Base-by-base conservation (phyloP, 2,113 vertebrate genomes). In the Anolis sagrei region DNA sequence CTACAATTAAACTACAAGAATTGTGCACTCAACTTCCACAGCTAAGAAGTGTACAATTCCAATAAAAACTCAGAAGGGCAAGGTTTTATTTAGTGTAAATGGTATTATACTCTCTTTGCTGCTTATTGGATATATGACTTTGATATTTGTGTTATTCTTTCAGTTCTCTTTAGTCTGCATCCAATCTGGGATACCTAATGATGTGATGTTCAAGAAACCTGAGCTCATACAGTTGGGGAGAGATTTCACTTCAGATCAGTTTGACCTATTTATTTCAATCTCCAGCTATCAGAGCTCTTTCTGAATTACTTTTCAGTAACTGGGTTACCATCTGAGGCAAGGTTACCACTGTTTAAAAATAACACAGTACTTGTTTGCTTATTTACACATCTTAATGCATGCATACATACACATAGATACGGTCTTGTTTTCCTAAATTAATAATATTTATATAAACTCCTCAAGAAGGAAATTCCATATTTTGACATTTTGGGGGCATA, bases 221-320 rank as follows among this genome's bases (percentile, higher is more conserved):
- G 2, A 39, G 1, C 36, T 61, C 36, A 44, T 64, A 75, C 61
- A 58, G 18, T 76, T 75, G 14, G 27, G 49, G 39, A 21, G 25
- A 32, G 19, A 32, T 82, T 82, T 54, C n/a, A 82, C 39, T 34
- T 13, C 44, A 54, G 48, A 48, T 66, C 19, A 27, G 13, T 32
- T 27, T 68, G 21, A 66, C 62, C 39, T 51, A 39, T 25, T 84
- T 49, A 13, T 11, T 66, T 66, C 27, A 64, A 5, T 32, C 18
- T 51, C 3, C 39, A 76, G 61, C 39, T 49, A 66, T 25, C 44
- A 76, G 19, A 49, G n/a, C n/a, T 27, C 72, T 76, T 66, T 76
- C 73, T 83, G 70, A 44, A 25, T 39, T 66, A 49, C n/a, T 62
- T 64, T 66, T 76, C 29, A 84, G 82, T 58, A 84, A 84, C 58